Base-by-base conservation (phyloP, 2,888 invertebrate genomes). In the Teinopalpus imperialis region DNA sequence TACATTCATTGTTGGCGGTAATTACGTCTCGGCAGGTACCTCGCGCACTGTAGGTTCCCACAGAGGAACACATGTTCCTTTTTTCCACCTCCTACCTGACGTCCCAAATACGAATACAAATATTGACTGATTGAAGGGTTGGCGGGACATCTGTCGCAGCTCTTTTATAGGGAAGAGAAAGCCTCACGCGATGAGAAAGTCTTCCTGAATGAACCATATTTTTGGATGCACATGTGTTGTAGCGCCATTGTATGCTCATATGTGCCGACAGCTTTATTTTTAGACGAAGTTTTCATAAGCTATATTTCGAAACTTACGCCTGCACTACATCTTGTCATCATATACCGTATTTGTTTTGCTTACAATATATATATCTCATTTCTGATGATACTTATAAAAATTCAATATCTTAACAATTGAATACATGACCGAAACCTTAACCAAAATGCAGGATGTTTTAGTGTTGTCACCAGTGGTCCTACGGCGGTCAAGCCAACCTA, bases 91-190 rank as follows among this genome's bases (percentile, higher is more conserved):
- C 35, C 42, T 68, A 68, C 64, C 68, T 66, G 63, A 46, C 47
- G 47, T 61, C 53, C 54, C 59, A 51, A 59, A 56, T 58, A 56
- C 58, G 60, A 79, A 81, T 81, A 80, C 81, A 86, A 86, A 85
- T 85, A 86, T 83, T 82, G 83, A 81, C 79, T 83, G 83, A 87
- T 86, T 86, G 87, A 87, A 83, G 85, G 86, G 85, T 81, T 78
- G 65, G 59, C 51, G 62, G 61, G 71, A 75, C 87, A 86, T 82
- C 86, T 87, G 87, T 78, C 79, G 73, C 52, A 55, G 58, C 44
- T 55, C 67, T 59, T 71, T 66, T 64, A 65, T 63, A 32, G 34
- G 43, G 32, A 29, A 52, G 64, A 63, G 69, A 83, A 82, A 82
- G 83, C 74, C 65, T 60, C 73, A 67, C 69, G 74, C 71, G 65